Evolutionary conservation across 2,888 invertebrate species (phyloP), one percentile per base, ranked within the genome.

Genomic region (Oxyteleia sp.): DNA sequence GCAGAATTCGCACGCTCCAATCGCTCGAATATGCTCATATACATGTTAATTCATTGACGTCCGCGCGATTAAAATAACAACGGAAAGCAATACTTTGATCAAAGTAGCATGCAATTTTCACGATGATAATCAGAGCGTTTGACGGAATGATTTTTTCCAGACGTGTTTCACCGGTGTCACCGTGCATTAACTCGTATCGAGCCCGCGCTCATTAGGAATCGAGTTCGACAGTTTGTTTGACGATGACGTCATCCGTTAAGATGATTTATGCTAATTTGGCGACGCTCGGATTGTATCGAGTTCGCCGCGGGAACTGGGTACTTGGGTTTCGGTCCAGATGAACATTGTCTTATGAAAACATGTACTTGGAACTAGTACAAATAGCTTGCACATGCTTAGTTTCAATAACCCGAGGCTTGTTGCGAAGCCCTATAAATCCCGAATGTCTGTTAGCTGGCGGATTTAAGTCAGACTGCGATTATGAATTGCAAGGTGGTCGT

Each of bases 311-410:
- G 63, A 63, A 61, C 59, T 10, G 29, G 32, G 15, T 59, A 32
- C 23, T 49, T 47, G 32, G 51, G 26, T 43, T 35, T 55, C 18
- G 47, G 20, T 66, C 64, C 66, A 72, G 66, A 64, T 61, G 80
- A 71, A 80, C 59, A 18, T 45, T 35, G 59, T 72, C 72, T 80
- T 80, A 29, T 66, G 72, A 80, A 66, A 80, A 72, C 80, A 80
- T 71, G 57, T 45, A 79, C 47, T 57, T 66, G 57, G 41, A 66
- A 59, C 69, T 43, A 57, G 64, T 66, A 80, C 72, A 80, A 80
- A 80, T 80, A 80, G 43, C 64, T 59, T 72, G 79, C 79, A 80
- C 72, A 72, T 80, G 79, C 59, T 66, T 64, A 80, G 66, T 72
- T 80, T 80, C 79, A 80, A 72, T 72, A 80, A 53, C 80, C 80